Percentiles rank a stretch among this genome's conserved stretches.
Conservation (phyloP, 1,140 invertebrate species). For the Trichonephila clavata region DNA sequence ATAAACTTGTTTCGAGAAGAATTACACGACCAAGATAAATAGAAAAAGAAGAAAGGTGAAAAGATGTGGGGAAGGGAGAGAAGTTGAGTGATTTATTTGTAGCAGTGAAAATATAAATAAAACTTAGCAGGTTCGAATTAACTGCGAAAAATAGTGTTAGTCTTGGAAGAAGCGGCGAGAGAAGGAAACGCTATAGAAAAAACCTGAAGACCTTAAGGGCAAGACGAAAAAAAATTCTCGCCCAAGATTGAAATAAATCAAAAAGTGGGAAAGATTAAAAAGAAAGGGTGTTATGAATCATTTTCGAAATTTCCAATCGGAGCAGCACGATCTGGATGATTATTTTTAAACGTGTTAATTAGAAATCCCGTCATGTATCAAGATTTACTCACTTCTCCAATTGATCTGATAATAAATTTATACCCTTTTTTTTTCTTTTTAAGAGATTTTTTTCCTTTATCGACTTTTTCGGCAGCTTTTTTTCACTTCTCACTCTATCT, state of each 20-base stretch:
- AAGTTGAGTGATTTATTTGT: slow-evolving; percentile 65
- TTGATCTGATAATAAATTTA: slow-evolving; percentile 17
- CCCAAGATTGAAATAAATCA: slow-evolving; percentile 59
- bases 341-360: slow-evolving; percentile 73
- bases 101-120: slow-evolving; percentile 61
- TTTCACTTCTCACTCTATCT: neutral
- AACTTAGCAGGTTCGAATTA: slow-evolving; percentile 36
- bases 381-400: neutral
- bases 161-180: neutral
- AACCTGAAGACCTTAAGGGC: slow-evolving; percentile 20
- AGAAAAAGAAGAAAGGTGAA: neutral
- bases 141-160: slow-evolving; percentile 31
- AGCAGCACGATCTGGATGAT: slow-evolving; percentile 56
- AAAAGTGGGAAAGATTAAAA: slow-evolving; percentile 33
- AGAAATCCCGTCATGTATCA: slow-evolving; percentile 70
- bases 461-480: neutral
- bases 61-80: neutral
- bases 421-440: neutral
- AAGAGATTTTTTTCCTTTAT: too few relatives aligned
- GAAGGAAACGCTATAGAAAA: neutral
- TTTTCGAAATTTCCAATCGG: slow-evolving; percentile 41
- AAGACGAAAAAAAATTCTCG: neutral
- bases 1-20: slow-evolving; percentile 6
- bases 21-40: neutral
- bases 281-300: slow-evolving; percentile 66